Evolutionary conservation across 2,113 vertebrate species (phyloP), one percentile per base, ranked within the genome.

Genomic region (Neotragus pygmaeus): DNA sequence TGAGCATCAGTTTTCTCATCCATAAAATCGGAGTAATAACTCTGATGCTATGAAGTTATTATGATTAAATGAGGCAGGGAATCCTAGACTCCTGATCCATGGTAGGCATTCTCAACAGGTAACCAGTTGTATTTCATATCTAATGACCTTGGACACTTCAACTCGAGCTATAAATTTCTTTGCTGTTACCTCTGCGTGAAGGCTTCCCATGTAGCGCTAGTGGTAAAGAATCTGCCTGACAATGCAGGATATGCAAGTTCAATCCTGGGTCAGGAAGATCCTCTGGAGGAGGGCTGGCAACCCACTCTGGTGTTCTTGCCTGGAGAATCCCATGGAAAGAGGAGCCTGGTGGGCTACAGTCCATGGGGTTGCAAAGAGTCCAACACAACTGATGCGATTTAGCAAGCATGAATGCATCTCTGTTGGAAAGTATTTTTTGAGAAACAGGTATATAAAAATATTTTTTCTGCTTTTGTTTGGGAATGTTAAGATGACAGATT

Each of bases 401-500:
- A 14, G 70, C 23, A 75, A 73, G n/a, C 66, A 23, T 6, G 66
- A 12, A 39, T 70, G 66, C 66, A 70, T 70, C 66, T 70, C 66
- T 23, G 19, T 23, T 39, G n/a, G 30, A 94, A 94, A 77, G 10
- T 27, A 86, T 83, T 77, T 12, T 45, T n/a, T 77, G 30, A 88
- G 83, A 96, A 95, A 91, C 13, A 93, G 45, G 85, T 86, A 84
- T 45, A n/a, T 82, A 64, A 96, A 96, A 84, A 64, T 51, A 85
- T 55, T 28, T 88, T 88, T 5, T 82, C 55, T 89, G 28, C 25
- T 94, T 95, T 64, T 93, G 19, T 62, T 93, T 87, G 58, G 7
- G 84, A 95, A 89, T 92, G 13, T 23, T 92, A 81, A 51, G 5
- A 70, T n/a, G 30, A 80, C 25, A 82, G 57, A 66, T 60, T 12